These are phyloP conservation scores for Busseola fusca DNA, from an alignment of 2,888 invertebrate species.

Conservation along the genomic window DNA sequence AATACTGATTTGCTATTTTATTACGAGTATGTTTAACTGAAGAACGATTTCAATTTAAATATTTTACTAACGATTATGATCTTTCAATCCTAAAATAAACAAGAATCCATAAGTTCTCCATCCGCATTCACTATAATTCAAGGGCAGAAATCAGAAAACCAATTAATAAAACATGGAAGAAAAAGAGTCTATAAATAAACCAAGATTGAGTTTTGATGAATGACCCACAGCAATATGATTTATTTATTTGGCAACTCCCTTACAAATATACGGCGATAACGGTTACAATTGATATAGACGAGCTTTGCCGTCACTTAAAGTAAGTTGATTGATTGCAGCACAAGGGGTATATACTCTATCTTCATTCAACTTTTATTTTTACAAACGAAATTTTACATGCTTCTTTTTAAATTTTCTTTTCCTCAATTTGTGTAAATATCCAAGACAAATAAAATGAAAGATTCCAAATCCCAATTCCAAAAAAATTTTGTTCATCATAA, in stretches of 20 bases:
- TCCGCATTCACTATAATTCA: neutral
- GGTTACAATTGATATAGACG: constrained; percentile 79
- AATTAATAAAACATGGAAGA: constrained; percentile 40
- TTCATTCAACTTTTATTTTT: constrained; percentile 48
- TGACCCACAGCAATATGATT: constrained; percentile 71
- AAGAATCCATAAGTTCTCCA: neutral
- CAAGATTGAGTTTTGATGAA: constrained; percentile 74
- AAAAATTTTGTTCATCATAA: constrained; percentile 1
- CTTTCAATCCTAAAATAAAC: no score
- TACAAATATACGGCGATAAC: constrained; percentile 70
- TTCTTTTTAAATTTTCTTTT: neutral
- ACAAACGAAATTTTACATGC: neutral
- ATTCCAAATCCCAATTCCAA: neutral
- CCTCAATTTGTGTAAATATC: neutral
- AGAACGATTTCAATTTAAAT: neutral
- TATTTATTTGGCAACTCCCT: constrained; percentile 75
- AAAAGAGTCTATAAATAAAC: constrained; percentile 61
- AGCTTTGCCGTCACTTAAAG: constrained; percentile 72
- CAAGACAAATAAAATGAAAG: neutral
- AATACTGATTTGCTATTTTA: neutral
- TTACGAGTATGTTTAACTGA: neutral
- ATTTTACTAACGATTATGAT: neutral
- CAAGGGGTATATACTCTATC: constrained; percentile 56
- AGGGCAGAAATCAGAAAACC: constrained; percentile 19
- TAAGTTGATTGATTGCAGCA: constrained; percentile 78